Evolutionary conservation across 53 echinoderm and acorn worm species (phyloP).

Genomic region (Astropecten irregularis): DNA sequence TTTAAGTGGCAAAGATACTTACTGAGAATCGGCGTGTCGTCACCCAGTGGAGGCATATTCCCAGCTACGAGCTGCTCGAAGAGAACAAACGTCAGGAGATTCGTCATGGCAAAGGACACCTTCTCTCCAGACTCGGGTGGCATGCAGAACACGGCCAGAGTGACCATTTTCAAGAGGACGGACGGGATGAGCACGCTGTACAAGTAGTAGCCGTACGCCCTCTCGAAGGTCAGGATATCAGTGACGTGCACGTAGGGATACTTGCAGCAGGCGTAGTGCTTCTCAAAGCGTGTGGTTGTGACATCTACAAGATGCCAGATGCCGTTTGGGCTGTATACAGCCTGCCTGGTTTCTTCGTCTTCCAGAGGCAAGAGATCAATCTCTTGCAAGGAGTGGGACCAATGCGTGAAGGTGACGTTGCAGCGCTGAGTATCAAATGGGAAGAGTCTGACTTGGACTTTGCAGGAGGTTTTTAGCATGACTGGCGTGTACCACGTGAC

Average conservation of each 20-base stretch:
- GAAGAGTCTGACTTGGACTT: constrained; percentile 60
- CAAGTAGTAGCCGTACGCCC: constrained; percentile 62
- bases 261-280: constrained; percentile 65
- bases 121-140: constrained; percentile 87
- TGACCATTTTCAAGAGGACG: constrained; percentile 58
- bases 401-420: constrained; percentile 50
- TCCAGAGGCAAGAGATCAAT: constrained; percentile 5
- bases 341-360: constrained; percentile 31
- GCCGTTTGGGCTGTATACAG: constrained; percentile 59
- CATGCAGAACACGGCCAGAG: constrained; percentile 71
- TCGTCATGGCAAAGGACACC: constrained; percentile 76
- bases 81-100: constrained; percentile 73
- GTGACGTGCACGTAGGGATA: constrained; percentile 33
- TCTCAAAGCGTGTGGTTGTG: not conserved
- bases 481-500: constrained; percentile 64
- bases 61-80: constrained; percentile 79
- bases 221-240: constrained; percentile 4
- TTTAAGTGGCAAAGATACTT: too few relatives aligned
- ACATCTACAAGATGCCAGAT: constrained; percentile 59
- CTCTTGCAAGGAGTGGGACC: constrained; percentile 40
- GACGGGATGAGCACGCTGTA: constrained; percentile 74
- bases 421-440: constrained; percentile 77
- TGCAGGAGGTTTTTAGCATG: constrained; percentile 62
- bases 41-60: constrained; percentile 75
- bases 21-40: constrained; percentile 74